Base-by-base conservation (phyloP, 2,113 vertebrate species). In the Thinocorus orbignyianus region DNA sequence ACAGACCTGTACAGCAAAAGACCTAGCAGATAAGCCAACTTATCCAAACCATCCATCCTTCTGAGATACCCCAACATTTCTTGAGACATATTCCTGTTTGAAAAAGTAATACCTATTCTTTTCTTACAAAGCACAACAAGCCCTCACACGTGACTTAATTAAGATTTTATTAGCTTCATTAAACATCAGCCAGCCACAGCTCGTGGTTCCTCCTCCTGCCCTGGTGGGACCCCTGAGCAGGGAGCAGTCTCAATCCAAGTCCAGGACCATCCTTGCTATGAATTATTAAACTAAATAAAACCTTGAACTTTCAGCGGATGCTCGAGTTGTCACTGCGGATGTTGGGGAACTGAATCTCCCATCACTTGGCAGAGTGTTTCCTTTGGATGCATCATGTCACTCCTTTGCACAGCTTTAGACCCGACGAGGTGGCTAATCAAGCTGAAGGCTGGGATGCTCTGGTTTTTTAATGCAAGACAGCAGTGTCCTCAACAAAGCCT, bases 211-310 rank as follows among this genome's bases (percentile, higher is more conserved):
- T 17, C 26, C n/a, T 17, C 22, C 26, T 2, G 24, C 48, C 4
- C 14, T 1, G 1, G 46, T 2, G 1, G 26, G 26, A 49, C 11
- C 42, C 48, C 44, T 5, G 16, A 1, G 3, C 41, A 9, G 19
- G 49, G 44, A 55, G 18, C 11, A 8, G 7, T 11, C 55, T 26
- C 18, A 35, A 33, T 4, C 31, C 2, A 17, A 55, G 49, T 35
- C 51, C 73, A 11, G n/a, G 16, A 28, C 26, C 52, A 54, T 25
- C 11, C 7, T 35, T 35, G 16, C 17, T 35, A 28, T 4, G 39
- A 57, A 44, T 42, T 39, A 18, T 41, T 57, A 8, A 77, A 42
- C 52, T 4, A 13, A 70, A 55, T 14, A 64, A 73, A 65, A 33
- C 10, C 19, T 25, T 4, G 4, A 61, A 33, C 17, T 26, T 60